Evolutionary conservation across 35 echinoderm and acorn worm genomes (phyloP).

Genomic region (Holothuria glaberrima): DNA sequence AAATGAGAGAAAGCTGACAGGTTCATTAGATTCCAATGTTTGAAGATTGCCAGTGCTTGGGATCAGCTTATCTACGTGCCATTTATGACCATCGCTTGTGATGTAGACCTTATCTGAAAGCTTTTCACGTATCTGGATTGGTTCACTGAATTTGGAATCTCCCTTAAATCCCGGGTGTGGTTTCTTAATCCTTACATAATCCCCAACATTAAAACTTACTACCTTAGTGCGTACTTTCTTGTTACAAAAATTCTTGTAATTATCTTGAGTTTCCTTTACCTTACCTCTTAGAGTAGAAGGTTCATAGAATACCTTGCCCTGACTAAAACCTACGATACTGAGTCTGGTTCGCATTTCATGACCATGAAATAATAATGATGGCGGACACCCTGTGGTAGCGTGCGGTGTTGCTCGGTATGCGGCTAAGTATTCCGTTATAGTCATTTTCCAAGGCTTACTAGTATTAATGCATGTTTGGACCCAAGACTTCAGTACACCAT

Average conservation of each 20-base stretch:
- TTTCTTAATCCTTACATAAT: too few relatives aligned
- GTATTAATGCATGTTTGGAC: conserved; percentile 9
- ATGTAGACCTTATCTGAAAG: background rate
- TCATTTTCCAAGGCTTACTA: background rate
- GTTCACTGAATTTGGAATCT: conserved; percentile 6
- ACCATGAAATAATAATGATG: conserved; percentile 24
- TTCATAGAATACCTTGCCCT: background rate
- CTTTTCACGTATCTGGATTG: background rate
- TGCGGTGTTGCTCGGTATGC: conserved; percentile 24
- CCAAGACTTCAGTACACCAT: background rate
- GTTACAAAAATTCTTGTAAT: too few relatives aligned
- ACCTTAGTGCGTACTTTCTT: too few relatives aligned
- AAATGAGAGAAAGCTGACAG: background rate
- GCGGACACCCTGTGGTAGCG: conserved; percentile 25
- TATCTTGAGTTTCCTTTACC: too few relatives aligned
- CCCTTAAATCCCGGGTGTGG: background rate
- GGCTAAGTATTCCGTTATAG: background rate
- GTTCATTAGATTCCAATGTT: background rate
- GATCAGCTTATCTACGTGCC: conserved; percentile 13
- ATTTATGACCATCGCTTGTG: conserved; percentile 16
- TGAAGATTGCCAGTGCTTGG: background rate
- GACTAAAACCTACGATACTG: too few relatives aligned
- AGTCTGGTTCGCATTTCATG: background rate
- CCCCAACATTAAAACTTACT: too few relatives aligned
- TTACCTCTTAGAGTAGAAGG: too few relatives aligned